phyloP scores from a whole-genome alignment of 2,113 vertebrate species.

The Anguilla japonica region DNA sequence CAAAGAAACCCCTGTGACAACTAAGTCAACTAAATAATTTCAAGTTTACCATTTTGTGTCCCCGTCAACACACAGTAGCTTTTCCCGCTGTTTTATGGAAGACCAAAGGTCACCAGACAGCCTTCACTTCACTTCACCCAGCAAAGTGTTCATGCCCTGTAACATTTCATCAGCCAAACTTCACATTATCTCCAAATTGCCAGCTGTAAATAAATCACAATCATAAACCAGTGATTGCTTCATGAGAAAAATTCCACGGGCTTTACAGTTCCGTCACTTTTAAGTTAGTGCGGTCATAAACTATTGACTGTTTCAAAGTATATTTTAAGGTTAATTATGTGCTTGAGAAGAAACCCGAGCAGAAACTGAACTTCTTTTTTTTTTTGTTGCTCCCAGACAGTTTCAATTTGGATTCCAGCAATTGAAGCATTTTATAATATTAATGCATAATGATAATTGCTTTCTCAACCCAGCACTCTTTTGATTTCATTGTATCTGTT shows the following conservation, averaged over 20 bases:
- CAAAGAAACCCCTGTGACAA: background rate
- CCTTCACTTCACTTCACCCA: background rate
- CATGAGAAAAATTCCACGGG: background rate
- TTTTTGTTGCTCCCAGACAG: background rate
- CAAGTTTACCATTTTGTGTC: background rate
- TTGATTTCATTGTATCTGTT: conserved; percentile 3
- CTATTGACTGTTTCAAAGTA: background rate
- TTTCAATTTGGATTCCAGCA: background rate
- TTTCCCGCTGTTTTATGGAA: background rate
- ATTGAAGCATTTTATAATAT: conserved; percentile 13
- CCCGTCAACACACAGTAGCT: background rate
- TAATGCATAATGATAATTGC: conserved; percentile 17
- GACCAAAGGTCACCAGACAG: too few species aligned
- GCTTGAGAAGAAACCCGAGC: background rate
- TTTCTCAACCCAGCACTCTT: background rate
- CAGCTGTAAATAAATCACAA: background rate
- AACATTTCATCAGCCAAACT: background rate
- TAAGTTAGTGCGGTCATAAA: background rate
- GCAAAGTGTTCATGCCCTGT: background rate
- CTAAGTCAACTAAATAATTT: background rate
- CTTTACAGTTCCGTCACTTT: background rate
- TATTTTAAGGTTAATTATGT: background rate
- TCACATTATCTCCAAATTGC: background rate
- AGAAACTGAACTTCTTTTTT: background rate
- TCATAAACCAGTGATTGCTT: background rate